phyloP scores from a whole-genome alignment of 1,140 invertebrate species.

The Drosophila ambigua region DNA sequence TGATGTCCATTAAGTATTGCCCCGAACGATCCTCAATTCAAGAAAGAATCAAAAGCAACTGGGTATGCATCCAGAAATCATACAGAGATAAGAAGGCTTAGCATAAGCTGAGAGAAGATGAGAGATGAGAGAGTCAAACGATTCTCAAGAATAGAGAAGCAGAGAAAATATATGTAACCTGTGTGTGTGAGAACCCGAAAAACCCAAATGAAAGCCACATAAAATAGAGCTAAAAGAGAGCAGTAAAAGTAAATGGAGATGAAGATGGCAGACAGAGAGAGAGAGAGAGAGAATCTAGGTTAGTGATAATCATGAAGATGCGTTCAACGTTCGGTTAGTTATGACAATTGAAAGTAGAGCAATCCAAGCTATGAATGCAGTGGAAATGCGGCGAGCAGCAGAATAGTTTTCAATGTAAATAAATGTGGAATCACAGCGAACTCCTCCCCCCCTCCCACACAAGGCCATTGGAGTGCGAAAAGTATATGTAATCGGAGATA shows the following conservation, averaged over 20 bases:
- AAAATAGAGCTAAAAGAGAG: conserved; percentile 6
- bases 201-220: conserved; percentile 4
- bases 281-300: conserved; percentile 52
- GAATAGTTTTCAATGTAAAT: conserved; percentile 63
- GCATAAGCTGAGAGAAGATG: too few relatives aligned
- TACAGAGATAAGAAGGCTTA: too few relatives aligned
- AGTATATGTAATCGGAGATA: conserved; percentile 8
- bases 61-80: too few relatives aligned
- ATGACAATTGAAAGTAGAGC: conserved; percentile 61
- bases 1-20: too few relatives aligned
- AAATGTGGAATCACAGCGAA: conserved; percentile 45
- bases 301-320: conserved; percentile 77
- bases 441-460: neutral
- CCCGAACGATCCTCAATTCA: too few relatives aligned
- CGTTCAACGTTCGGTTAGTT: conserved; percentile 79
- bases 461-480: neutral
- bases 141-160: conserved; percentile 39
- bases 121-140: neutral
- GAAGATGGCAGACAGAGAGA: neutral
- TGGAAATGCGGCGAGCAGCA: neutral
- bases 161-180: too few relatives aligned
- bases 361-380: conserved; percentile 6
- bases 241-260: neutral
- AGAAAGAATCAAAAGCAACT: too few relatives aligned
- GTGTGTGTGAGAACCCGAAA: too few relatives aligned